Percentiles rank a stretch among this genome's conserved stretches.
These are phyloP conservation scores for Lysiphlebus fabarum DNA, from an alignment of 1,140 invertebrate genomes.

Conservation along the genomic window DNA sequence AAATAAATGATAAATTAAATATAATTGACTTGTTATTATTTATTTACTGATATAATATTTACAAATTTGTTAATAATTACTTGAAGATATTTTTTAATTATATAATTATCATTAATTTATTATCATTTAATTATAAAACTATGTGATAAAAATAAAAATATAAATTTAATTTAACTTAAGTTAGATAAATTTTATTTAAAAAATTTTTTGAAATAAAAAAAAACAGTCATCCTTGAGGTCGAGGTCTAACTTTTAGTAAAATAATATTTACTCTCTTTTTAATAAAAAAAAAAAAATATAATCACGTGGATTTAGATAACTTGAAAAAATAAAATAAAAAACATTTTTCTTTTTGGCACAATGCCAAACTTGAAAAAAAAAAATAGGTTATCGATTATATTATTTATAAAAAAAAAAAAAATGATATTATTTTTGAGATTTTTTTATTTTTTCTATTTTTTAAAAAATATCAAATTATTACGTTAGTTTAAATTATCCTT, in stretches of 20 bases:
- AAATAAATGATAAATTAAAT: no score
- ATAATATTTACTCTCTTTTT: not conserved
- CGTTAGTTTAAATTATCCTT: no score
- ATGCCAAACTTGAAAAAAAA: constrained; percentile 38
- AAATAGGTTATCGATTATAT: constrained; percentile 44
- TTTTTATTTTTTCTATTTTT: no score
- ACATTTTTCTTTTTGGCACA: constrained; percentile 31
- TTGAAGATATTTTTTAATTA: not conserved
- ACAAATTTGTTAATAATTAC: no score
- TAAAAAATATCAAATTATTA: no score
- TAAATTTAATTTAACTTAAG: no score
- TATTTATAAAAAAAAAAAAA: constrained; percentile 2
- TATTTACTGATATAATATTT: no score
- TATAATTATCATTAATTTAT: no score
- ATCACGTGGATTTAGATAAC: constrained; percentile 31
- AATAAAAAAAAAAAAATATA: constrained; percentile 2
- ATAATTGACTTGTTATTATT: no score
- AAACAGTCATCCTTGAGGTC: constrained; percentile 29
- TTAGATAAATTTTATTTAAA: not conserved
- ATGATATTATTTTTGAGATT: no score
- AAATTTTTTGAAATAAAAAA: not conserved
- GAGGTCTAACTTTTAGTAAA: constrained; percentile 17
- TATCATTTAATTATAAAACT: no score
- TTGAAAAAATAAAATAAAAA: constrained; percentile 24
- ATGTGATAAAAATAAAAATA: no score